These are phyloP conservation scores for Gonatopus flavifemur DNA, from an alignment of 1,140 invertebrate genomes.

Conservation along the genomic window DNA sequence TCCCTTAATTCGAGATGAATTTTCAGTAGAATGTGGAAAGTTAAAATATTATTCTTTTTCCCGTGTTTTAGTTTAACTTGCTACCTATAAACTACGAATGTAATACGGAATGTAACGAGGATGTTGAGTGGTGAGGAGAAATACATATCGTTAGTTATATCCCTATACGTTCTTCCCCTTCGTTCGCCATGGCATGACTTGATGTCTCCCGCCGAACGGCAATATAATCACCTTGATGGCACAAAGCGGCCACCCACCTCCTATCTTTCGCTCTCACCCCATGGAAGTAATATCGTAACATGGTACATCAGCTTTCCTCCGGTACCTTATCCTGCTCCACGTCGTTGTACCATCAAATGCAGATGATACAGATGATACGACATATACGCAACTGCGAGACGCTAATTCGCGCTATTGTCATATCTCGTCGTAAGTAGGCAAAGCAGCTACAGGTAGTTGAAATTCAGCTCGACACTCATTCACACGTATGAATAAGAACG, in stretches of 20 bases:
- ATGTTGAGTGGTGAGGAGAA: too few species aligned
- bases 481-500: too few species aligned
- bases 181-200: conserved; percentile 38
- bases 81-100: too few species aligned
- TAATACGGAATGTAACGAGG: too few species aligned
- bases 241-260: conserved; percentile 47
- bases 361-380: conserved; percentile 56
- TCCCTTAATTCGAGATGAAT: too few species aligned
- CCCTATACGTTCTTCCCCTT: neutral
- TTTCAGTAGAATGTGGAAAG: too few species aligned
- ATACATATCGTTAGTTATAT: neutral
- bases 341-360: conserved; percentile 52
- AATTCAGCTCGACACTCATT: conserved; percentile 12
- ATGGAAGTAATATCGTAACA: too few species aligned
- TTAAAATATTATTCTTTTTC: too few species aligned
- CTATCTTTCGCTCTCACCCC: too few species aligned
- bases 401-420: conserved; percentile 53
- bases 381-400: conserved; percentile 34
- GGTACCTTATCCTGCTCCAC: conserved; percentile 41
- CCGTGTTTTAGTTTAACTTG: too few species aligned
- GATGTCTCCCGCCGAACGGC: conserved; percentile 46
- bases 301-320: too few species aligned
- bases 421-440: conserved; percentile 37
- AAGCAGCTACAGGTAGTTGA: conserved; percentile 49
- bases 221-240: conserved; percentile 56